These are phyloP conservation scores for Cariama cristata DNA, from an alignment of 2,113 vertebrate genomes.

Conservation along the genomic window DNA sequence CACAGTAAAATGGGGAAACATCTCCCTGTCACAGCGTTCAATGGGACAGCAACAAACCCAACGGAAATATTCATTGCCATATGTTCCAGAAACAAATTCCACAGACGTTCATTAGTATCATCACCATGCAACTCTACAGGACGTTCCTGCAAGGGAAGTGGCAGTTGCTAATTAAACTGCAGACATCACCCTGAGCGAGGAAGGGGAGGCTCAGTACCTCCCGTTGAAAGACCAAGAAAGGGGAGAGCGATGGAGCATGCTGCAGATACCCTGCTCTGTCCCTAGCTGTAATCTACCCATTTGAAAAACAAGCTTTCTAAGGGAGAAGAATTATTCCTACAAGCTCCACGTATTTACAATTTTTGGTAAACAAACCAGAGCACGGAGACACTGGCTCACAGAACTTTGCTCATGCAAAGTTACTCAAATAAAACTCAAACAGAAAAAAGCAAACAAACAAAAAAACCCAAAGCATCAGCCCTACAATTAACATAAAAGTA, in stretches of 20 bases:
- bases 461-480: neutral
- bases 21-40: neutral
- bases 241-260: neutral
- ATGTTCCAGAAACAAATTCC: constrained; percentile 12
- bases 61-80: constrained; percentile 57
- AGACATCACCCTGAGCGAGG: neutral
- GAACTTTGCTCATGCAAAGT: neutral
- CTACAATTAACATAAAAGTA: neutral
- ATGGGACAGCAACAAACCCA: constrained; percentile 21
- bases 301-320: neutral
- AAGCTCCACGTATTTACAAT: neutral
- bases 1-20: neutral
- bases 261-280: neutral
- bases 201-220: neutral
- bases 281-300: neutral
- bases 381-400: neutral
- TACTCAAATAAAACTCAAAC: neutral
- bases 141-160: constrained; percentile 12
- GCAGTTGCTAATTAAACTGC: constrained; percentile 55
- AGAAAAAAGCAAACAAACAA: neutral
- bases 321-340: neutral
- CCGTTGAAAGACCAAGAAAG: neutral
- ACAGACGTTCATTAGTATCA: constrained; percentile 42
- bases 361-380: neutral
- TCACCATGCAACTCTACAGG: neutral